Evolutionary conservation across 2,888 invertebrate species (phyloP).

Genomic region (Aphodius granarius): DNA sequence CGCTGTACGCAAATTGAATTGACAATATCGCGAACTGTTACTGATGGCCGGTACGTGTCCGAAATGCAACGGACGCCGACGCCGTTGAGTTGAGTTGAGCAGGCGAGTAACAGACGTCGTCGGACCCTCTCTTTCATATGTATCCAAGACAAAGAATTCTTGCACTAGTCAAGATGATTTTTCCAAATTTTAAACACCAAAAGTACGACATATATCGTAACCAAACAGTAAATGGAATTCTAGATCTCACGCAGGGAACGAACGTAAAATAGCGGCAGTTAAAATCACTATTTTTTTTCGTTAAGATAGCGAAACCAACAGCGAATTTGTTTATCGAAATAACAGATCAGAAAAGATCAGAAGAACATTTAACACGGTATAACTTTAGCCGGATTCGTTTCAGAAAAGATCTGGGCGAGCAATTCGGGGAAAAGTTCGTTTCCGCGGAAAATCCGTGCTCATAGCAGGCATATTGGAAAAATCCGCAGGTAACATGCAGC

Average conservation of each 20-base stretch:
- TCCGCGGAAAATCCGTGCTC: neutral
- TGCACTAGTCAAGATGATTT: too few species aligned
- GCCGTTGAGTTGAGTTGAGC: neutral
- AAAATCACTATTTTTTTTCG: too few species aligned
- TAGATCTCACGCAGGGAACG: too few species aligned
- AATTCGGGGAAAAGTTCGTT: neutral
- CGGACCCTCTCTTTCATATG: neutral
- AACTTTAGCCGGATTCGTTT: neutral
- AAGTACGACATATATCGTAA: too few species aligned
- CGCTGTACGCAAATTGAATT: conserved; percentile 25
- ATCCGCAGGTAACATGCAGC: neutral
- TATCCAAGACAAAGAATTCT: too few species aligned
- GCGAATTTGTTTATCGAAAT: too few species aligned
- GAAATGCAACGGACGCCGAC: neutral
- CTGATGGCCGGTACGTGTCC: conserved; percentile 10
- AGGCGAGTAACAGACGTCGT: neutral
- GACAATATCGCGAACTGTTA: conserved; percentile 16
- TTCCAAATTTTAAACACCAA: too few species aligned
- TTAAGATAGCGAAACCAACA: too few species aligned
- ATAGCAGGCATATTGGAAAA: conserved; percentile 7
- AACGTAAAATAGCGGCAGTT: too few species aligned
- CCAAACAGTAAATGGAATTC: too few species aligned
- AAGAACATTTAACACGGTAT: neutral
- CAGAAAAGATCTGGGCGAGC: neutral
- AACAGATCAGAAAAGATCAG: neutral